Base-by-base conservation (phyloP, 2,797 vertebrate species). In the Picus viridis region DNA sequence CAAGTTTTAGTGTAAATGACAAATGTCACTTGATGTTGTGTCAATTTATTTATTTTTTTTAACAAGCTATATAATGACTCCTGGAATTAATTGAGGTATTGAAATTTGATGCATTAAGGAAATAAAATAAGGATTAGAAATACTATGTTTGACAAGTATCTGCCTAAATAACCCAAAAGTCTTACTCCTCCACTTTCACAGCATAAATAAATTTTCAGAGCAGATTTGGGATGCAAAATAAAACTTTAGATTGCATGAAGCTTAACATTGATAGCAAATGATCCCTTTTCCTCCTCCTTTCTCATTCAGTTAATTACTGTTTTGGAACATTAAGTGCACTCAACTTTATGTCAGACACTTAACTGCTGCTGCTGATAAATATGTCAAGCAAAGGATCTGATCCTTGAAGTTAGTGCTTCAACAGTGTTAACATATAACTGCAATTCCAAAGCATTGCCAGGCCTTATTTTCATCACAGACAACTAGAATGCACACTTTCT, bases 271-370 rank as follows among this genome's bases (percentile, higher is more conserved):
- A 83, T 58, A 73, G 51, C 29, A 92, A 94, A 93, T 73, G 75
- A 84, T 67, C 74, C 27, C 0, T 70, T 94, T 95, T 94, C 86
- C 63, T 88, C 65, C 79, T 86, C 68, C 81, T 94, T 92, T 95
- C 64, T 63, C 27, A 93, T 94, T 94, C 64, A 82, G 86, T 87
- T 95, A 95, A 95, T 92, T 92, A 93, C 72, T 95, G 92, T 93
- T 96, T 94, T 93, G 92, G 89, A 97, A 80, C 62, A 82, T 74
- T 93, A 96, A 89, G 77, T 92, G 69, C 88, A 86, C 86, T 94
- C 93, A 89, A 76, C 74, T 93, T 94, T 86, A 91, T 82, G n/a
- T 71, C 84, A 89, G 83, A 41, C 90, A 85, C 72, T 96, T 94
- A 84, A 94, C 68, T 94, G 74, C 92, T 89, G 88, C 75, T 89